phyloP scores from a whole-genome alignment of 2,113 vertebrate species.

The Tenrec ecaudatus region DNA sequence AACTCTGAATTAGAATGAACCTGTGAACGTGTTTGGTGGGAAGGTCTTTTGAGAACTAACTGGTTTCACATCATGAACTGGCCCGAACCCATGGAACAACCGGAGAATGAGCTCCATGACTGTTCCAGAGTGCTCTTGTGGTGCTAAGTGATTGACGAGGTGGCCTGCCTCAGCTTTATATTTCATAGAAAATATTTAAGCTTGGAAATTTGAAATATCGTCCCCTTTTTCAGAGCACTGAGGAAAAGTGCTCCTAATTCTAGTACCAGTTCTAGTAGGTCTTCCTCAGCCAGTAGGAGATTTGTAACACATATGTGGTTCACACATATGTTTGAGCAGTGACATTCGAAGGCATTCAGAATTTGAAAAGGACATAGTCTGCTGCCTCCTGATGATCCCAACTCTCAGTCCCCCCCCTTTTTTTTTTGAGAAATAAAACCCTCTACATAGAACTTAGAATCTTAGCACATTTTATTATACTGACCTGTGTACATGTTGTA shows the following conservation, averaged over 20 bases:
- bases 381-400: too few species aligned
- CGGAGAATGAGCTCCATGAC: background rate
- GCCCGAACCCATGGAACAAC: background rate
- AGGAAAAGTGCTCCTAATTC: background rate
- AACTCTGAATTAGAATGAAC: constrained; percentile 1
- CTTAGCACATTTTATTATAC: background rate
- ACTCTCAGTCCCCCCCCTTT: too few species aligned
- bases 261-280: background rate
- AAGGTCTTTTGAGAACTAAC: background rate
- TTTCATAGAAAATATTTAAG: constrained; percentile 10
- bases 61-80: background rate
- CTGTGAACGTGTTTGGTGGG: constrained; percentile 27
- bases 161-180: constrained; percentile 32
- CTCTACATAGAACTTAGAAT: too few species aligned
- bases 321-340: constrained; percentile 41
- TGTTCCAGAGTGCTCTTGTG: background rate
- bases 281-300: background rate
- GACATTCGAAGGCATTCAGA: background rate
- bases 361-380: background rate
- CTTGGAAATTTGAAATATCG: too few species aligned
- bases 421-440: too few species aligned
- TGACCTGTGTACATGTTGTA: background rate
- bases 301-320: background rate
- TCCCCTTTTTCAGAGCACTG: background rate
- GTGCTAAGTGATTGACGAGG: constrained; percentile 21